Percentiles rank a stretch among this genome's conserved stretches.
These are phyloP conservation scores for western clawed frog (Xenopus tropicalis) DNA, from an alignment of 2,113 vertebrate genomes.

Conservation along the genomic window UCB_Xtro_10.0 CM004445.2:114623501-114624000, in stretches of 20 bases:
- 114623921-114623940: too few relatives aligned
- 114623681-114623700: constrained; percentile 51
- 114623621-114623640: constrained; percentile 47
- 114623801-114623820: too few relatives aligned
- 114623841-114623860: too few relatives aligned
- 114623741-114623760: neutral
- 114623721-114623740: neutral
- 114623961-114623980: too few relatives aligned
- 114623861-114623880: too few relatives aligned
- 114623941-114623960: too few relatives aligned
- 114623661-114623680: constrained; percentile 54
- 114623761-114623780: neutral
- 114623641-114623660: constrained; percentile 37
- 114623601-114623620: constrained; percentile 48
- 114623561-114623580: constrained; percentile 59
- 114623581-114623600: constrained; percentile 50
- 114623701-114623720: neutral
- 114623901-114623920: too few relatives aligned
- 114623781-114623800: too few relatives aligned
- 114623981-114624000: too few relatives aligned
- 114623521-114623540: constrained; percentile 20
- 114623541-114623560: constrained; percentile 53
- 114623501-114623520: constrained; percentile 26
- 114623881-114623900: too few relatives aligned
- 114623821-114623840: too few relatives aligned